A percentile compares a stretch with the other conserved stretches of the same genome.
Conservation (phyloP, 2,113 vertebrate genomes). For the Morone saxatilis region DNA sequence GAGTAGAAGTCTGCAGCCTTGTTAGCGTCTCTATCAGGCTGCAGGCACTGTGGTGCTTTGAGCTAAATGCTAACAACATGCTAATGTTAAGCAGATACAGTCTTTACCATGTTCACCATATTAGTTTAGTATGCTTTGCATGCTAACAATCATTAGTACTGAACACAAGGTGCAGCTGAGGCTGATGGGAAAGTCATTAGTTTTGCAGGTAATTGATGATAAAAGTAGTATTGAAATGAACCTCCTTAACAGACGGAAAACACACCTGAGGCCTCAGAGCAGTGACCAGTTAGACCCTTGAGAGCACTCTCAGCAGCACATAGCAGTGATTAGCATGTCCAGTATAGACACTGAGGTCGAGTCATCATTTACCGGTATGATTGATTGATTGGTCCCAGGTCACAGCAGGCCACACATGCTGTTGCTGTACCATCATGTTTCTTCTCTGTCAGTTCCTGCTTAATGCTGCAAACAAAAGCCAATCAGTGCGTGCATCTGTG, state of each 20-base stretch:
- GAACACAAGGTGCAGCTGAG: too few relatives aligned
- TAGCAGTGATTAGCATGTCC: not conserved
- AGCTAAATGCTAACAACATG: too few relatives aligned
- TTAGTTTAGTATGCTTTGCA: too few relatives aligned
- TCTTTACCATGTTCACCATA: too few relatives aligned
- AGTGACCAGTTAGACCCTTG: not conserved
- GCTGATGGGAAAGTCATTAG: too few relatives aligned
- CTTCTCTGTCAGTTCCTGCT: conserved; percentile 1
- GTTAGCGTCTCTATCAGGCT: too few relatives aligned
- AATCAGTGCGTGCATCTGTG: conserved; percentile 10
- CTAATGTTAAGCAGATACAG: too few relatives aligned
- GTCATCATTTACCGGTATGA: conserved; percentile 10
- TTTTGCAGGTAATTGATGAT: too few relatives aligned
- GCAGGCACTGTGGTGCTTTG: too few relatives aligned
- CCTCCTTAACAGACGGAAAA: not conserved
- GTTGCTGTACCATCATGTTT: not conserved
- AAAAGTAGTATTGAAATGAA: not conserved
- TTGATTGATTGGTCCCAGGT: conserved; percentile 11
- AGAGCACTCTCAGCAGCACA: not conserved
- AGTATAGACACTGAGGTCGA: not conserved
- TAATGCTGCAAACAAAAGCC: conserved; percentile 16
- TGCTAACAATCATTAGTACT: too few relatives aligned
- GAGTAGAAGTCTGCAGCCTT: too few relatives aligned
- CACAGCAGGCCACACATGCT: conserved; percentile 9
- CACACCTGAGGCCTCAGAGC: not conserved